Base-by-base conservation (phyloP, 2,888 invertebrate species). In the Dione juno region DNA sequence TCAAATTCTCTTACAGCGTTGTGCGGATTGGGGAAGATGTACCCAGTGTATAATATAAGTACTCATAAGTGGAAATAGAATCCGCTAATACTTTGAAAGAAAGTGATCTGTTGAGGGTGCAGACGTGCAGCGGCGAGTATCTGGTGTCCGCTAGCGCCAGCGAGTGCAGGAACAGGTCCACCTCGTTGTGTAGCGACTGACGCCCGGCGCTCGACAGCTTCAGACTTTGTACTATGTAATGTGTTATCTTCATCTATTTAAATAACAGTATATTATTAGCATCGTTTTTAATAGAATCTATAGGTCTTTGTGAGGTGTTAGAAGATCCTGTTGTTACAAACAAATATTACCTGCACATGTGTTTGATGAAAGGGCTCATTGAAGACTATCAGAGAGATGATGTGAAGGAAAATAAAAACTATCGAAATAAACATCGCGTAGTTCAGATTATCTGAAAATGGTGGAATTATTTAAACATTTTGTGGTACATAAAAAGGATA, bases 321-420 rank as follows among this genome's bases (percentile, higher is more conserved):
- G 1, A 35, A 37, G 28, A 3, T 0, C n/a, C 3, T n/a, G 0
- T 35, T 10, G 3, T 35, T 14, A 9, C 5, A 14, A 35, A 1
- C 11, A 53, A 21, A 21, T 13, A 50, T 10, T 37, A 54, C 54
- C 37, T 54, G 11, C 10, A 54, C 37, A 9, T 54, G 54, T n/a
- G 16, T 54, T 5, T 37, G 35, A 6, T 54, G 54, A 54, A 54
- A 54, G 10, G 54, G 54, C 16, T 54, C 54, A 10, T 35, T 54
- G 37, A 54, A 54, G 14, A 28, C 1, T 54, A 37, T 10, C 0
- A 54, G n/a, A 16, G 37, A 54, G 0, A 16, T 16, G 35, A 54
- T n/a, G 16, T 54, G 54, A n/a, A 54, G 9, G n/a, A 37, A 16
- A 35, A 8, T 11, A 8, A 54, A 54, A n/a, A 54, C n/a, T 37